Evolutionary conservation across 2,888 invertebrate genomes (phyloP).

Genomic region (Oxytorus armatus): DNA sequence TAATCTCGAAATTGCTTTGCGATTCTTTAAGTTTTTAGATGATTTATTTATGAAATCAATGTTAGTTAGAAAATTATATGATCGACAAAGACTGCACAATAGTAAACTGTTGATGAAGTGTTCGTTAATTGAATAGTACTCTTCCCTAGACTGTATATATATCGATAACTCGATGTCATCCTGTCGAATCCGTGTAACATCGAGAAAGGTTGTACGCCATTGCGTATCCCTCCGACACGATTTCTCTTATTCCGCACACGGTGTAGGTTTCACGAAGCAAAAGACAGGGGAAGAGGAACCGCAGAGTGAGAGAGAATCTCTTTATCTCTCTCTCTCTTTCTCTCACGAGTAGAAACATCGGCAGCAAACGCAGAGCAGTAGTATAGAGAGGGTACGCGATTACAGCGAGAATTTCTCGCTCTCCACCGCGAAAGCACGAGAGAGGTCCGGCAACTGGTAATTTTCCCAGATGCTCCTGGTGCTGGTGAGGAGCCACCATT

Average conservation of each 20-base stretch:
- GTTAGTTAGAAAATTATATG: neutral
- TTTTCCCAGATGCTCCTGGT: constrained; percentile 66
- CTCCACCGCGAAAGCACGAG: constrained; percentile 62
- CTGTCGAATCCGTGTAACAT: constrained; percentile 4
- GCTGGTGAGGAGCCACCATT: constrained; percentile 49
- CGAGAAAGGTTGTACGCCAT: constrained; percentile 49
- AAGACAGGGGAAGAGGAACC: constrained; percentile 45
- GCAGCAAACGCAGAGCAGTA: constrained; percentile 31
- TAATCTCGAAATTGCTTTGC: too few relatives aligned
- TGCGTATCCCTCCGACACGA: constrained; percentile 48
- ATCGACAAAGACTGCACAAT: too few relatives aligned
- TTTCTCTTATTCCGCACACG: constrained; percentile 44
- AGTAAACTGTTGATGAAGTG: neutral
- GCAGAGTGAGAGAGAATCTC: constrained; percentile 38
- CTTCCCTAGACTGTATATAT: constrained; percentile 1
- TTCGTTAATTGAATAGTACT: neutral
- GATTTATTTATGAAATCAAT: too few relatives aligned
- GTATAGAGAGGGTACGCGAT: constrained; percentile 54
- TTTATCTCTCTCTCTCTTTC: constrained; percentile 23
- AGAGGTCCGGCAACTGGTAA: constrained; percentile 67
- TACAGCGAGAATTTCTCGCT: constrained; percentile 65
- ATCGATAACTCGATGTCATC: neutral
- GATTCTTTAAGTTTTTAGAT: too few relatives aligned
- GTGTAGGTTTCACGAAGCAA: constrained; percentile 38
- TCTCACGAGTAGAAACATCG: constrained; percentile 23